These are phyloP conservation scores for Callospermophilus lateralis DNA, from an alignment of 2,113 vertebrate species.

Conservation along the genomic window DNA sequence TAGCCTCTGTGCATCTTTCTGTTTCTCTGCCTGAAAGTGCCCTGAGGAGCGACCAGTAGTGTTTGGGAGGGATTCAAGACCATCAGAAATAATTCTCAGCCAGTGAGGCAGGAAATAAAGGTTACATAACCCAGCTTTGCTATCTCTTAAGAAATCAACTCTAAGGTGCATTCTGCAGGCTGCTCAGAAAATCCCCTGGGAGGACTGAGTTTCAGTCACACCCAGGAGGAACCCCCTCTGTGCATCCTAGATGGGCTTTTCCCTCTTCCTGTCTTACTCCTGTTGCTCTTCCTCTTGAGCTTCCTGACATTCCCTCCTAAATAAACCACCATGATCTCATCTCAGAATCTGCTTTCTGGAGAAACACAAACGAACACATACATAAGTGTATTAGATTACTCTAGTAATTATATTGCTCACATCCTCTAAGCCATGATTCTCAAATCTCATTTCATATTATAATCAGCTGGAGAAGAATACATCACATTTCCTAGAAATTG, in stretches of 20 bases:
- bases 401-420: background rate
- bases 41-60: background rate
- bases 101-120: background rate
- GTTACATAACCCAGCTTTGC: background rate
- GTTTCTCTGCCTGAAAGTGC: background rate
- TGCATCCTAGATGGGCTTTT: background rate
- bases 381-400: background rate
- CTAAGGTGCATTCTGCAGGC: background rate
- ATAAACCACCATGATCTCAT: background rate
- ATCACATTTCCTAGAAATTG: background rate
- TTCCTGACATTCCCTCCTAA: conserved; percentile 25
- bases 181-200: background rate
- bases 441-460: conserved; percentile 19
- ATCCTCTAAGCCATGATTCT: background rate
- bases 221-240: background rate
- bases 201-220: background rate
- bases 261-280: background rate
- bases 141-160: background rate
- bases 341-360: conserved; percentile 17
- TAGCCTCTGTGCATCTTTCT: background rate
- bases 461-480: background rate
- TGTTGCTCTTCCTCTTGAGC: background rate
- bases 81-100: background rate
- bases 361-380: background rate
- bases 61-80: background rate